Conservation (phyloP, 2,113 vertebrate genomes). For the Corvus hawaiiensis region DNA sequence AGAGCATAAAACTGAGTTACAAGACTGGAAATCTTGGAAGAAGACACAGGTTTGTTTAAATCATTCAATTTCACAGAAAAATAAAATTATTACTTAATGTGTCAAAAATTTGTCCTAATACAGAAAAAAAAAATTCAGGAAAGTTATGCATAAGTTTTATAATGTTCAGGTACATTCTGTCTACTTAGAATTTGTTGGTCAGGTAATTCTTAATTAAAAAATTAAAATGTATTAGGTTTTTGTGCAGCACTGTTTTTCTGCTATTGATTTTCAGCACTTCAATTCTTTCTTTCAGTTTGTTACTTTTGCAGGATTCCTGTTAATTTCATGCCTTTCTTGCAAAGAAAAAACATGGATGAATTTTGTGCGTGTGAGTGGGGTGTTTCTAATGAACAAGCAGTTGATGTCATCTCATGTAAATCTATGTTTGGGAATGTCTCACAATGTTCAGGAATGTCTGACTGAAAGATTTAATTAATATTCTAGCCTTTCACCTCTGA, state of each 20-base stretch:
- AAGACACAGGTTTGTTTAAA: slow-evolving; percentile 77
- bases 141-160: background rate
- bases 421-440: background rate
- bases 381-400: background rate
- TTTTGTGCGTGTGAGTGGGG: background rate
- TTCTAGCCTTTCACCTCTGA: background rate
- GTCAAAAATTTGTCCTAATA: background rate
- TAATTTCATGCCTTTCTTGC: background rate
- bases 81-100: background rate
- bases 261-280: background rate
- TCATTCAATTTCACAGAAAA: background rate
- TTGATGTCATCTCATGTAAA: background rate
- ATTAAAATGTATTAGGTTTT: background rate
- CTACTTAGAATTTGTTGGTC: background rate
- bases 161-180: background rate
- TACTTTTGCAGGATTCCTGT: background rate
- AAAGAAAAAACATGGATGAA: background rate
- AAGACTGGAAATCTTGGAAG: slow-evolving; percentile 88
- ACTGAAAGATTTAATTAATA: background rate
- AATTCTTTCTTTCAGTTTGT: background rate
- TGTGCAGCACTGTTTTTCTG: background rate
- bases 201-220: background rate
- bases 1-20: slow-evolving; percentile 75
- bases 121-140: background rate
- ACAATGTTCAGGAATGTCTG: background rate